phyloP scores from a whole-genome alignment of 1,140 invertebrate genomes.

The Condylostylus longicornis region DNA sequence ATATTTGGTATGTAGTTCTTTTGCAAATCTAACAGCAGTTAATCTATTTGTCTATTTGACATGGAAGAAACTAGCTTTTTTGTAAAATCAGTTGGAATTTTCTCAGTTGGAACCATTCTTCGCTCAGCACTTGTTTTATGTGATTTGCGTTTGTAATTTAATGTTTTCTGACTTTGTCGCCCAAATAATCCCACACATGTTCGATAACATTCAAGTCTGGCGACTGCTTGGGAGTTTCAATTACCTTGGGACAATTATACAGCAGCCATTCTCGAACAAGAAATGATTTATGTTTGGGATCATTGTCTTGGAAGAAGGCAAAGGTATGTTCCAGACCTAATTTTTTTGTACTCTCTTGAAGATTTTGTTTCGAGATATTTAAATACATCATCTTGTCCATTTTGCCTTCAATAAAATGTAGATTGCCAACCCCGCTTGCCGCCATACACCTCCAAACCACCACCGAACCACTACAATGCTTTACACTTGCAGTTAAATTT shows the following conservation, averaged over 20 bases:
- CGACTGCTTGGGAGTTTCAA: constrained; percentile 22
- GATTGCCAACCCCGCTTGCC: constrained; percentile 13
- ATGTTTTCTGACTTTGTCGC: constrained; percentile 7
- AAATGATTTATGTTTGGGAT: constrained; percentile 13
- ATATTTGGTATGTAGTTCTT: no score
- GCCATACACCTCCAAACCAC: constrained; percentile 29
- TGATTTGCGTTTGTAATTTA: not conserved
- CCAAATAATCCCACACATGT: constrained; percentile 22
- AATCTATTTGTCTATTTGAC: constrained; percentile 5
- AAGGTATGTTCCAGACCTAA: constrained; percentile 1
- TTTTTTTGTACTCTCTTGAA: constrained; percentile 10
- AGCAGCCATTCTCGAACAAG: constrained; percentile 18
- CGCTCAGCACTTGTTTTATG: constrained; percentile 7
- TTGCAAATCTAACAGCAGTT: no score
- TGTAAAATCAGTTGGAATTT: constrained; percentile 8
- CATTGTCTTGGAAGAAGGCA: constrained; percentile 14
- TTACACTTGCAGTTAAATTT: constrained; percentile 23
- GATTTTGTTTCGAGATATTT: constrained; percentile 13
- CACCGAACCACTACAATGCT: constrained; percentile 21
- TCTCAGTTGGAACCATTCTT: constrained; percentile 14
- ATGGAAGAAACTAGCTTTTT: constrained; percentile 7
- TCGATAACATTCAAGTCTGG: constrained; percentile 15
- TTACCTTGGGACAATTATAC: constrained; percentile 8
- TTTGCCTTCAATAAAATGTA: constrained; percentile 15
- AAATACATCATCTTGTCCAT: constrained; percentile 10